Evolutionary conservation across 2,113 vertebrate species (phyloP), one percentile per base, ranked within the genome.

Genomic region (Lates calcarifer): DNA sequence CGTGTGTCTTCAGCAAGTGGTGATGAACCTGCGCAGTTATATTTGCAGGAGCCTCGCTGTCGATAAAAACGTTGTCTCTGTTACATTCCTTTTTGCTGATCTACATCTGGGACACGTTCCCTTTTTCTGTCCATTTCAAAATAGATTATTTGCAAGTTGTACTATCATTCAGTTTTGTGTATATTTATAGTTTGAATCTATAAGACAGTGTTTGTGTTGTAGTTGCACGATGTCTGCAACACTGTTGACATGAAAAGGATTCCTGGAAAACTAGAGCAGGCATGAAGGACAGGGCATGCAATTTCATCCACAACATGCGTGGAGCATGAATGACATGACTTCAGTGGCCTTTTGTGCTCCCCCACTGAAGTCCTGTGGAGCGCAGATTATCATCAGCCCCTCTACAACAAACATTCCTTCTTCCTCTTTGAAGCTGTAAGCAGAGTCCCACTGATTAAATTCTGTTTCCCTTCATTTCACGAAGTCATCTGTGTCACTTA

Each of bases 381-480:
- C 78, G 80, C 77, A 70, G 85, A 92, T 89, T 82, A 90, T 85
- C 81, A 81, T 89, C 82, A 28, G 39, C 43, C 14, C 29, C 57
- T 79, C 43, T 64, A 10, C 58, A 67, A 72, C 66, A 69, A 63
- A 86, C 77, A 81, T 87, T 81, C 63, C 74, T 74, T 14, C 71
- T 58, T 29, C 28, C 68, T 65, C 33, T 89, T 85, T 82, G 76
- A 82, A 74, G 79, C 61, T 35, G 45, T 37, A 15, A 87, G 56
- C 66, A 39, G 69, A 61, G 80, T 63, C 20, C 74, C 58, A 29
- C 80, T 77, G 76, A 73, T 82, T 79, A 18, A 63, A 83, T 71
- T 81, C 47, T 35, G 66, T 62, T 80, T 77, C 61, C 57, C 35
- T 24, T 69, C 31, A 49, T 83, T 79, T 63, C 71, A 67, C 65